A percentile compares a stretch with the other conserved stretches of the same genome.
Conservation (phyloP, 2,888 invertebrate genomes). For the Silvanus unidentatus region DNA sequence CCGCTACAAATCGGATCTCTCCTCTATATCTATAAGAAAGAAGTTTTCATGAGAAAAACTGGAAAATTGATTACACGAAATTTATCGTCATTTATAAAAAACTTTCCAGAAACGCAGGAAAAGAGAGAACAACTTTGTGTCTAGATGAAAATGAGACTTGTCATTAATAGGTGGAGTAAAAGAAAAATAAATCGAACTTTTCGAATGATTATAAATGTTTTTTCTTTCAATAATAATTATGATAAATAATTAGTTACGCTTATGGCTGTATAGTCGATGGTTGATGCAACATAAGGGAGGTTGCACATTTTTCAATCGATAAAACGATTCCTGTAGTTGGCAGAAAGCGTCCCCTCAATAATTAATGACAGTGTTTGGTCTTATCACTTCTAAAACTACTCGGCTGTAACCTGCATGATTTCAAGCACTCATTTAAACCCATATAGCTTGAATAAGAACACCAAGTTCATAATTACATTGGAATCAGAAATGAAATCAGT, state of each 20-base stretch:
- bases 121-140: too few relatives aligned
- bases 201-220: too few relatives aligned
- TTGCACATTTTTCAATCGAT: conserved; percentile 27
- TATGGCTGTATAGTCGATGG: too few relatives aligned
- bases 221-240: too few relatives aligned
- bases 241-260: too few relatives aligned
- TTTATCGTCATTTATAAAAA: conserved; percentile 22
- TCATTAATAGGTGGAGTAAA: too few relatives aligned
- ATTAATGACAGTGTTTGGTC: conserved; percentile 21
- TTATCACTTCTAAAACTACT: conserved; percentile 24
- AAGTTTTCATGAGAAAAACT: too few relatives aligned
- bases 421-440: conserved; percentile 14
- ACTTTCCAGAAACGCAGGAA: too few relatives aligned
- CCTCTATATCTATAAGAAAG: too few relatives aligned
- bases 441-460: conserved; percentile 6
- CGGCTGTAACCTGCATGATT: conserved; percentile 18
- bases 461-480: conserved; percentile 22
- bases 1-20: too few relatives aligned
- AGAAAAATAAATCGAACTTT: too few relatives aligned
- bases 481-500: conserved; percentile 19
- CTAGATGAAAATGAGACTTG: too few relatives aligned
- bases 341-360: conserved; percentile 24
- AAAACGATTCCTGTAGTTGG: conserved; percentile 22
- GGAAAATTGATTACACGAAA: conserved; percentile 25
- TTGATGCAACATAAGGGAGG: conserved; percentile 18